Evolutionary conservation across 1,140 invertebrate species (phyloP).

Genomic region (Dinothrombium tinctorium): DNA sequence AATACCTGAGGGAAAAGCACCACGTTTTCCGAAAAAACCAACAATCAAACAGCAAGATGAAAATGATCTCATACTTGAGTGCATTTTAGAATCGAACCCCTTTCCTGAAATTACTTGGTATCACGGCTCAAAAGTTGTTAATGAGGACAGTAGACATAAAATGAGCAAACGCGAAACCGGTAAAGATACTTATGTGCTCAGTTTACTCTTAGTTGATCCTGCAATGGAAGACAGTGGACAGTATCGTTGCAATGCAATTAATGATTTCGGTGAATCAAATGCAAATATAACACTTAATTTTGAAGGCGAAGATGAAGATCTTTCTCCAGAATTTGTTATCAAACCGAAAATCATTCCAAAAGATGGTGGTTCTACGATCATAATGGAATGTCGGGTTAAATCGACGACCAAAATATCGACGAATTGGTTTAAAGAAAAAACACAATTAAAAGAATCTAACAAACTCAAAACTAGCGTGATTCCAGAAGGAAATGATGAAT

Average conservation of each 20-base stretch:
- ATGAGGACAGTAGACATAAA: constrained; percentile 51
- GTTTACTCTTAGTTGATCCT: constrained; percentile 62
- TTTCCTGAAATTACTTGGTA: constrained; percentile 87
- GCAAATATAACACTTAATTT: constrained; percentile 50
- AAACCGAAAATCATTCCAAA: constrained; percentile 94
- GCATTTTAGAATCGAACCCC: constrained; percentile 76
- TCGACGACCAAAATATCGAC: constrained; percentile 70
- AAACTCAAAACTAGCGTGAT: constrained; percentile 57
- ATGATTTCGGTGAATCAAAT: constrained; percentile 94
- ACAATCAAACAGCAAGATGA: constrained; percentile 82
- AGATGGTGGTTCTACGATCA: constrained; percentile 75
- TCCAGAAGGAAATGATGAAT: constrained; percentile 53
- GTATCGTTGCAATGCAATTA: constrained; percentile 95
- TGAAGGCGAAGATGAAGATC: constrained; percentile 39
- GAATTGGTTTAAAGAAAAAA: constrained; percentile 67
- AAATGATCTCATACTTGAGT: constrained; percentile 81
- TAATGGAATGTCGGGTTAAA: constrained; percentile 84
- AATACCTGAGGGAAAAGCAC: constrained; percentile 80
- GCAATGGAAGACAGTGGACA: constrained; percentile 84
- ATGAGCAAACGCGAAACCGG: constrained; percentile 58
- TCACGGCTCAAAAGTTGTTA: constrained; percentile 56
- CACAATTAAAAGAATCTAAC: constrained; percentile 53
- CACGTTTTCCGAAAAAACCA: constrained; percentile 87
- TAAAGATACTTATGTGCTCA: constrained; percentile 64
- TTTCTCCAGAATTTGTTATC: constrained; percentile 80